Base-by-base conservation (phyloP, 1,140 invertebrate species). In the Drosophila pseudoobscura region DNA sequence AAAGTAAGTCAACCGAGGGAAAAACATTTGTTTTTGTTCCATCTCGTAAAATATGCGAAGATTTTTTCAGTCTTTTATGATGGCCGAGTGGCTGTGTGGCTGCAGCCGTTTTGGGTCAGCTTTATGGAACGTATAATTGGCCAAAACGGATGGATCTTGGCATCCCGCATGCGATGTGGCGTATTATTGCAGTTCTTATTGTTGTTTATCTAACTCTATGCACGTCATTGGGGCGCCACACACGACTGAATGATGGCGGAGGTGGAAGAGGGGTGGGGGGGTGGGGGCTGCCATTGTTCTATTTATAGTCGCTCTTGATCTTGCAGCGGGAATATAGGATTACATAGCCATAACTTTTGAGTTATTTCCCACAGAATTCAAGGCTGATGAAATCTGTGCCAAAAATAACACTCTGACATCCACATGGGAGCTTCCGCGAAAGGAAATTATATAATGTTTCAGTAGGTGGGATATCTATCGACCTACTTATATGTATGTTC, bases 11-110 rank as follows among this genome's bases (percentile, higher is more conserved):
- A 66, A 65, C 50, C 82, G 75, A 75, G 62, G 45, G 77, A 63
- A 78, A 82, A 82, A 88, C 82, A 87, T 87, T 87, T 87, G 82
- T 87, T 87, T 78, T 85, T 74, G 53, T 74, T 80, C 82, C 83
- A 75, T 87, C 83, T 87, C 82, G 82, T 87, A 82, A 85, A 87
- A 82, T 88, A 75, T 77, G 82, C 65, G 65, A 68, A 87, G 77
- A 82, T 71, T 79, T 79, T 79, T 47, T 47, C 39, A 65, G 57
- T 50, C 46, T 64, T 46, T 58, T 56, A 20, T 57, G 54, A 43
- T 50, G 50, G 61, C 15, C 73, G 46, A 47, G 46, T 47, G 58
- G 51, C 24, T 24, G 24, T 24, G 22, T 24, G 24, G 24, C 24
- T 22, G 13, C 8, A 31, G 45, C 31, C 56, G 29, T 63, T 68